Conservation (phyloP, 2,797 vertebrate genomes). For the Peromyscus aztecus region DNA sequence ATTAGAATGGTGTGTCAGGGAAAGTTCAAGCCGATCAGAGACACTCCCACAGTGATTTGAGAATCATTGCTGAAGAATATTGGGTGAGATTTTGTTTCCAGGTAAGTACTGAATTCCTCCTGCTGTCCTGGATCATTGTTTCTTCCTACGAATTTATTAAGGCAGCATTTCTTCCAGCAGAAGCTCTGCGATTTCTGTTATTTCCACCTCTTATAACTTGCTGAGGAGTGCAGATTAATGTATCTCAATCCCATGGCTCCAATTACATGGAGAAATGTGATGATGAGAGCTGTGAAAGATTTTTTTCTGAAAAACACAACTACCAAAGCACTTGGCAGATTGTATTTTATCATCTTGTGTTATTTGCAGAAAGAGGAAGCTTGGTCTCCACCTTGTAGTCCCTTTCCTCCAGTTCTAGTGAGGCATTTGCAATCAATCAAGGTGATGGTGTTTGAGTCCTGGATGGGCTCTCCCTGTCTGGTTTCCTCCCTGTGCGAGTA, state of each 20-base stretch:
- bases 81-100: background rate
- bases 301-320: background rate
- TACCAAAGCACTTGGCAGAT: constrained; percentile 35
- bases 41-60: background rate
- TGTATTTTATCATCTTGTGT: constrained; percentile 58
- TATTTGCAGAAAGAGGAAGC: constrained; percentile 33
- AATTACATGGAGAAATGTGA: constrained; percentile 57
- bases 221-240: constrained; percentile 46
- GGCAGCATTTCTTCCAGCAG: background rate
- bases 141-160: constrained; percentile 16
- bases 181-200: background rate
- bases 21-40: background rate
- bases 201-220: constrained; percentile 29
- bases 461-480: constrained; percentile 10
- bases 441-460: constrained; percentile 22
- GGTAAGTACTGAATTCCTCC: background rate
- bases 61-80: background rate
- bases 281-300: constrained; percentile 44
- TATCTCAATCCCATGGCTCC: background rate
- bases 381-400: background rate
- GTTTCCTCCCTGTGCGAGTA: background rate
- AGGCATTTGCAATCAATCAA: constrained; percentile 62
- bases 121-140: background rate
- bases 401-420: background rate
- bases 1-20: background rate